These are phyloP conservation scores for Chironomus tepperi DNA, from an alignment of 1,140 invertebrate species.

Conservation along the genomic window DNA sequence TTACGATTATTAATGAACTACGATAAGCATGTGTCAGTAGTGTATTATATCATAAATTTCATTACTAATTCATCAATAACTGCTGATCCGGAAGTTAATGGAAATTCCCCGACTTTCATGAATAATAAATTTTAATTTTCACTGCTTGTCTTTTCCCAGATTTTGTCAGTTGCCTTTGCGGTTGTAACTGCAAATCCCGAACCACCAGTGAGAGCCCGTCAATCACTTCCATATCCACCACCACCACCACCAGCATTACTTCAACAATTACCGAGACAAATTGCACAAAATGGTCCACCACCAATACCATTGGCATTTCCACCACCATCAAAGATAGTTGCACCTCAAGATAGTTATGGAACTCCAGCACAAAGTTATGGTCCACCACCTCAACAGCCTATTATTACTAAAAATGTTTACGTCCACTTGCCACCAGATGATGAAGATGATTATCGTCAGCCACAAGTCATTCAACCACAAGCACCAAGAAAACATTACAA, in stretches of 20 bases:
- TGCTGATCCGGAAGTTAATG: not conserved
- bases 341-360: not conserved
- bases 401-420: not conserved
- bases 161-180: not conserved
- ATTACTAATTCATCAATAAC: not conserved
- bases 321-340: not conserved
- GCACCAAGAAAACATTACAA: slow-evolving; percentile 82
- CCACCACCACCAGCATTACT: not conserved
- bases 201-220: not conserved
- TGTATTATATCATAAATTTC: not conserved
- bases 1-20: not conserved
- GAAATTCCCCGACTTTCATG: not conserved
- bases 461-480: slow-evolving; percentile 33
- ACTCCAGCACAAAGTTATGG: not conserved
- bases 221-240: not conserved
- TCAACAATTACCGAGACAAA: not conserved
- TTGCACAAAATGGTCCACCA: not conserved
- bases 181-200: not conserved
- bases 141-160: not conserved
- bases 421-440: not conserved
- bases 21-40: not conserved
- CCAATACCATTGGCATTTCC: not conserved
- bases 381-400: not conserved
- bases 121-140: slow-evolving; percentile 11
- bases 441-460: not conserved